These are phyloP conservation scores for Phycodurus eques DNA, from an alignment of 2,113 vertebrate genomes.

Conservation along the genomic window DNA sequence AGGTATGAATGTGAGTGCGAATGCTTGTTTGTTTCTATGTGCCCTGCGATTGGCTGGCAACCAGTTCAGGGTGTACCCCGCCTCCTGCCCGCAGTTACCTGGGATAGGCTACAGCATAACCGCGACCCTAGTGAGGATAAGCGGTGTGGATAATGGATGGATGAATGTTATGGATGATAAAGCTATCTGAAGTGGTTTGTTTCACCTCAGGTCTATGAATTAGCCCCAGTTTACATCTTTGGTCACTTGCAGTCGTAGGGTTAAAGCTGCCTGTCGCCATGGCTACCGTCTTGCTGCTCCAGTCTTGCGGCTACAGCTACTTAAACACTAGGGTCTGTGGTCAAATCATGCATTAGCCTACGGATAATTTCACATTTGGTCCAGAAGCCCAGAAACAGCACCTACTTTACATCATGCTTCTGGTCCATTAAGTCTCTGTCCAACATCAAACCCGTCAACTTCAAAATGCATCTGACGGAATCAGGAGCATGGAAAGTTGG, in stretches of 20 bases:
- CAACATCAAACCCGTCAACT: constrained; percentile 18
- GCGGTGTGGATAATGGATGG: too few species aligned
- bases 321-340: constrained; percentile 54
- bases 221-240: constrained; percentile 40
- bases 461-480: constrained; percentile 27
- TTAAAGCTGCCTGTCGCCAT: constrained; percentile 61
- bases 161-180: constrained; percentile 12
- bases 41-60: too few species aligned
- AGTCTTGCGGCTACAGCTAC: constrained; percentile 50
- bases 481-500: constrained; percentile 17
- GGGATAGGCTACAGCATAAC: too few species aligned
- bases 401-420: constrained; percentile 35
- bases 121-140: too few species aligned
- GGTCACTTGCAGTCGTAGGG: constrained; percentile 40
- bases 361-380: constrained; percentile 54
- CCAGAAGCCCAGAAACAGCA: constrained; percentile 41
- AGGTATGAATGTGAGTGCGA: too few species aligned
- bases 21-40: too few species aligned
- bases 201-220: constrained; percentile 21
- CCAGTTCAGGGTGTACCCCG: too few species aligned
- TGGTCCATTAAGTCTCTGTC: constrained; percentile 29
- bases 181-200: constrained; percentile 22
- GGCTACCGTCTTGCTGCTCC: constrained; percentile 53
- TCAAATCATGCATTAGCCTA: constrained; percentile 57
- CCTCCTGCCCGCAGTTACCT: too few species aligned